Percentiles rank a stretch among this genome's conserved stretches.
Evolutionary conservation across 2,113 vertebrate genomes (phyloP).

Genomic region (Pedetes capensis): DNA sequence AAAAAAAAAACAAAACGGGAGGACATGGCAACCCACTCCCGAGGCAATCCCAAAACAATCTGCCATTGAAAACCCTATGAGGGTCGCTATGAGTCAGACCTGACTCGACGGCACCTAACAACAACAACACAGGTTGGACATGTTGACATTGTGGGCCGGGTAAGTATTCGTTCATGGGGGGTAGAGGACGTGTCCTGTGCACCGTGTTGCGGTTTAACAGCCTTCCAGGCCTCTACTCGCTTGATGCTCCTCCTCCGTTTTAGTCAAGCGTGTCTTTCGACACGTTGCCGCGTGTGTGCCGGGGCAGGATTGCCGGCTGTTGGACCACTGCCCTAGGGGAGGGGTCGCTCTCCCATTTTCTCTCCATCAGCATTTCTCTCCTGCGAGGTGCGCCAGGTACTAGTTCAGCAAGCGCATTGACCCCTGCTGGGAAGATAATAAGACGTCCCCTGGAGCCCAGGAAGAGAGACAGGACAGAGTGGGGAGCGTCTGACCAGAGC

Average conservation of each 20-base stretch:
- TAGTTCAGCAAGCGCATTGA: background rate
- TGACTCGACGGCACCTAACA: too few species aligned
- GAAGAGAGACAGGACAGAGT: background rate
- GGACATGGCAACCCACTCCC: too few species aligned
- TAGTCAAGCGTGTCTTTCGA: fast-evolving
- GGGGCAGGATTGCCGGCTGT: background rate
- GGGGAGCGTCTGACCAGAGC: background rate
- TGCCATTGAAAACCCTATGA: too few species aligned
- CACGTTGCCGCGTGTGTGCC: fast-evolving
- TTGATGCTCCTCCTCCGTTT: background rate
- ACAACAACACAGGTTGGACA: too few species aligned
- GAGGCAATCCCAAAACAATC: too few species aligned
- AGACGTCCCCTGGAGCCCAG: background rate
- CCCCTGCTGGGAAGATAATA: background rate
- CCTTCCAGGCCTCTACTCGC: background rate
- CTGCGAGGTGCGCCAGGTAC: background rate
- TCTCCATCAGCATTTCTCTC: background rate
- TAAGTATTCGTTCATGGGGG: background rate
- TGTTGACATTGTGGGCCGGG: background rate
- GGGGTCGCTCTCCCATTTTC: background rate
- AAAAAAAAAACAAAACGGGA: too few species aligned
- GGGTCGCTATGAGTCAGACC: too few species aligned
- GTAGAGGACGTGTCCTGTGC: background rate
- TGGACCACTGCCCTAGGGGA: background rate
- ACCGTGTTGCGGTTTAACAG: background rate